Conservation (phyloP, 1,140 invertebrate species). For the Drosophila burlai region DNA sequence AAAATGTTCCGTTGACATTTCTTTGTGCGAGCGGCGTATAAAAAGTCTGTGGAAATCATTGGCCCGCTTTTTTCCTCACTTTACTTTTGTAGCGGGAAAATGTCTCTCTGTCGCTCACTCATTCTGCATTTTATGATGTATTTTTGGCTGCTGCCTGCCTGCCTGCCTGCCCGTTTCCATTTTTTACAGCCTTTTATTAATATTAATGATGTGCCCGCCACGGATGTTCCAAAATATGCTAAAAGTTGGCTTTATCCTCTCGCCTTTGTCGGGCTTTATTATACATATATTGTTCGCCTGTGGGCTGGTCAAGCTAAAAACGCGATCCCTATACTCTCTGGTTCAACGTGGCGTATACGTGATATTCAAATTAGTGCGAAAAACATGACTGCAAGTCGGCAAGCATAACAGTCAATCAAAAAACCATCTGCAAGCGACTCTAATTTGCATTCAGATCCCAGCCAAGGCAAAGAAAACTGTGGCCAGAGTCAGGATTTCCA, state of each 20-base stretch:
- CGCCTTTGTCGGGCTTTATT: constrained; percentile 19
- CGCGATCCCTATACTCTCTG: neutral
- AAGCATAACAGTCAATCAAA: constrained; percentile 71
- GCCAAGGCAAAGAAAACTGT: constrained; percentile 32
- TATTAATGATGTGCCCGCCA: constrained; percentile 73
- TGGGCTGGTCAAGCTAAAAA: constrained; percentile 26
- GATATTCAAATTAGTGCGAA: constrained; percentile 36
- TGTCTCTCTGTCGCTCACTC: constrained; percentile 8
- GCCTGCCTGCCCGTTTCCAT: constrained; percentile 33
- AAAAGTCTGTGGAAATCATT: constrained; percentile 56
- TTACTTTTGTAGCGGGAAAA: constrained; percentile 48
- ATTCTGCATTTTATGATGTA: constrained; percentile 39
- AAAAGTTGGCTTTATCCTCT: constrained; percentile 24
- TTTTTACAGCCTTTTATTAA: constrained; percentile 76
- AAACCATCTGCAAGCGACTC: constrained; percentile 65
- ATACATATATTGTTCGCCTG: neutral
- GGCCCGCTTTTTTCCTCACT: constrained; percentile 33
- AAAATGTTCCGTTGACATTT: constrained; percentile 49
- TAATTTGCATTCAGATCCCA: constrained; percentile 73
- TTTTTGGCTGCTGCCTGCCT: constrained; percentile 57
- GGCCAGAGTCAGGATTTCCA: constrained; percentile 10
- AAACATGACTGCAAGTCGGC: constrained; percentile 35
- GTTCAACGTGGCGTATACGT: constrained; percentile 47
- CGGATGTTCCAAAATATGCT: constrained; percentile 60
- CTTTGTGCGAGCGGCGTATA: constrained; percentile 57